Conservation (phyloP, 1,140 invertebrate species). For the Dendroctonus valens region DNA sequence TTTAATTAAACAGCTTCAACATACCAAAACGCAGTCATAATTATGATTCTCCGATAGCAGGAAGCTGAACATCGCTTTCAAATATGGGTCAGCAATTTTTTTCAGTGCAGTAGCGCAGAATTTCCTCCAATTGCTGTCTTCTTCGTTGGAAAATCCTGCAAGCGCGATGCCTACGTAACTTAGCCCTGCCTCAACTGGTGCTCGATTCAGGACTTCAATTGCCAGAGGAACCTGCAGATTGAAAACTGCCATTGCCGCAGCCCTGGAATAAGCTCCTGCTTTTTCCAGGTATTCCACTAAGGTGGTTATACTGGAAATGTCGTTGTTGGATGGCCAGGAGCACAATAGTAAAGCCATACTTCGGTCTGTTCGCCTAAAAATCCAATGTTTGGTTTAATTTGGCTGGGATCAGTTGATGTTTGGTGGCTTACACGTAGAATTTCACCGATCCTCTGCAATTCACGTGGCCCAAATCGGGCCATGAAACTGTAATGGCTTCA, state of each 20-base stretch:
- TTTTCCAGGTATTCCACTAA: conserved; percentile 63
- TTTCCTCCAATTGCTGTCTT: conserved; percentile 78
- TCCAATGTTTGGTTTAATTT: conserved; percentile 1
- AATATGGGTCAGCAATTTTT: conserved; percentile 82
- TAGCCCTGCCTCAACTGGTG: conserved; percentile 53
- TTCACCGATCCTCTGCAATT: conserved; percentile 46
- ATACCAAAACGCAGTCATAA: conserved; percentile 79
- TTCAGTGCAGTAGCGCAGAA: conserved; percentile 68
- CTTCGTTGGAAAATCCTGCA: conserved; percentile 82
- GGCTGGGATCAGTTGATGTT: not conserved
- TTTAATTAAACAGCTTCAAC: conserved; percentile 24
- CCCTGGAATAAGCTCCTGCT: conserved; percentile 70
- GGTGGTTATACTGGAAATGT: conserved; percentile 50
- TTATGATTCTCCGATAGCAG: conserved; percentile 72
- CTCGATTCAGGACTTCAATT: conserved; percentile 79
- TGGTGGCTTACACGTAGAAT: conserved; percentile 46
- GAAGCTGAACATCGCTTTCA: conserved; percentile 90
- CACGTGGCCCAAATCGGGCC: conserved; percentile 54
- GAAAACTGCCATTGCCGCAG: conserved; percentile 88
- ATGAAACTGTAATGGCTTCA: conserved; percentile 55
- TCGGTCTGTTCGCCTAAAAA: conserved; percentile 69
- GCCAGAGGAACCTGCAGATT: conserved; percentile 80
- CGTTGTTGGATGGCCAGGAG: conserved; percentile 79
- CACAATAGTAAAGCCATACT: conserved; percentile 79
- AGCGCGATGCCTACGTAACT: conserved; percentile 83